Base-by-base conservation (phyloP, 2,888 invertebrate genomes). In the Plusia festucae region DNA sequence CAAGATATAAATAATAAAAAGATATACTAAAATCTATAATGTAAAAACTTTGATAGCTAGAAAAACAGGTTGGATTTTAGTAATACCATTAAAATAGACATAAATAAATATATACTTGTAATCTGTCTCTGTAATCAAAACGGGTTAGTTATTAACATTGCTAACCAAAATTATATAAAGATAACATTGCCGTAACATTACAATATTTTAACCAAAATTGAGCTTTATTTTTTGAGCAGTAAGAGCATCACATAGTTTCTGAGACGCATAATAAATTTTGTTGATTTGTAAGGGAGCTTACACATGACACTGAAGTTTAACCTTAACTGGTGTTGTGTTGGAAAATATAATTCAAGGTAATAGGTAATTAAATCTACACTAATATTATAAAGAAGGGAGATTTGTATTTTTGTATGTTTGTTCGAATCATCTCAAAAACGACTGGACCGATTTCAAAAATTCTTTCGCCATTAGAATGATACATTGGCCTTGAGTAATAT, bases 91-190 rank as follows among this genome's bases (percentile, higher is more conserved):
- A 63, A 78, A 70, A 67, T 60, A 60, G 16, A 62, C 55, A 61
- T 59, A 65, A 71, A 61, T 55, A 65, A 68, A 70, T 76, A 73
- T 77, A 79, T 68, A 0, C 67, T 40, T 56, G 66, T 71, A 79
- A 79, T 78, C 70, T 71, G 52, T 71, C 72, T 56, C 56, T 69
- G 49, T 73, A 78, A 81, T 79, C 76, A 76, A 78, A n/a, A 81
- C 60, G 13, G 70, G 53, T 27, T 49, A 52, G 68, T 76, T 73
- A 78, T 68, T 81, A 79, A 71, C 69, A 76, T 81, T 76, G 65
- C 76, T 51, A 65, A 71, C 68, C 64, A 63, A 57, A 74, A 66
- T 60, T 62, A 44, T 34, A 68, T 54, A 65, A 46, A 18, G 8
- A 9, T 34, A 61, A 46, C 11, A 32, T 20, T 5, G 13, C n/a